A percentile compares a stretch with the other conserved stretches of the same genome.
phyloP scores from a whole-genome alignment of 1,140 invertebrate genomes.

The Aphidius ervi region DNA sequence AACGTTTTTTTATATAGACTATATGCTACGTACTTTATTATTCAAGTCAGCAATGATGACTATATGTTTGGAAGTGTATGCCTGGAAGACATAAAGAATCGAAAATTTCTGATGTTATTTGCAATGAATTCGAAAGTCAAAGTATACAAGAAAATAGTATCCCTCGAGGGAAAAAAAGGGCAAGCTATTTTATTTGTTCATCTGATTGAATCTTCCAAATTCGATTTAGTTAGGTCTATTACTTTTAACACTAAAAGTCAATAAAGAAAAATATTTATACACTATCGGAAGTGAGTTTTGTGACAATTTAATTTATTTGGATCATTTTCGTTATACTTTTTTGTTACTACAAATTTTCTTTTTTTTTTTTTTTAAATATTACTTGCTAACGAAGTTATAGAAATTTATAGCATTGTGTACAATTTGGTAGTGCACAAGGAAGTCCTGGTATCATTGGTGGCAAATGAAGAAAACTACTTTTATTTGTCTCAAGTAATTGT shows the following conservation, averaged over 20 bases:
- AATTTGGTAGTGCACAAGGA: slow-evolving; percentile 47
- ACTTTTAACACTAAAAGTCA: slow-evolving; percentile 11
- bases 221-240: slow-evolving; percentile 38
- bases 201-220: slow-evolving; percentile 43
- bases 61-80: too few species aligned
- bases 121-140: slow-evolving; percentile 24
- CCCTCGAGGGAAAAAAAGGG: background rate
- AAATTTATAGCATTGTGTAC: slow-evolving; percentile 44
- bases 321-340: slow-evolving; percentile 21
- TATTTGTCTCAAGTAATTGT: slow-evolving; percentile 34
- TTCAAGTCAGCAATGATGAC: too few species aligned
- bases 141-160: slow-evolving; percentile 28
- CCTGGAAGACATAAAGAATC: too few species aligned
- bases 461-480: slow-evolving; percentile 39
- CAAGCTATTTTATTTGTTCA: slow-evolving; percentile 31
- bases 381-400: slow-evolving; percentile 23
- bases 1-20: too few species aligned
- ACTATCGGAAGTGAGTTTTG: too few species aligned
- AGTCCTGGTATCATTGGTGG: slow-evolving; percentile 42
- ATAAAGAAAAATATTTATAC: background rate
- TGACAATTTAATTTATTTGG: background rate
- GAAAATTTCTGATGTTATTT: too few species aligned
- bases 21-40: too few species aligned
- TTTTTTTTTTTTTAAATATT: background rate
- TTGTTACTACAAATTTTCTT: slow-evolving; percentile 15